Conservation (phyloP, 2,113 vertebrate species). For the Myxocyprinus asiaticus region DNA sequence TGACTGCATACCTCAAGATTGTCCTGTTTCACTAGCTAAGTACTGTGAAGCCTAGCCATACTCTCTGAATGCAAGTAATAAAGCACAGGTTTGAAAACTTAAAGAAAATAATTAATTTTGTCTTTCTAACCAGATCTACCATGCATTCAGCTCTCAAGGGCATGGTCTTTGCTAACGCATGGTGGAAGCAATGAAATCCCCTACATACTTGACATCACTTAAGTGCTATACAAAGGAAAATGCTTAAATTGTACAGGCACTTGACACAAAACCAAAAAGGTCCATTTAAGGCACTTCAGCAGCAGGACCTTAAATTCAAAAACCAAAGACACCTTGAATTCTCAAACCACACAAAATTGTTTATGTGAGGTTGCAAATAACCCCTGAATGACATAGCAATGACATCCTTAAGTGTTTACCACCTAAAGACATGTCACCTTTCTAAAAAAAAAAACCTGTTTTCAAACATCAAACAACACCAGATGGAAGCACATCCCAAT, state of each 20-base stretch:
- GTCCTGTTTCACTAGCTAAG: no score
- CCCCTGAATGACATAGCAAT: not conserved
- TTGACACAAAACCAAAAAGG: not conserved
- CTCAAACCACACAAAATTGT: constrained; percentile 5
- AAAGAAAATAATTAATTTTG: no score
- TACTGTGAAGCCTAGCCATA: no score
- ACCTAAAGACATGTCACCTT: constrained; percentile 12
- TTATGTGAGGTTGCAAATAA: not conserved
- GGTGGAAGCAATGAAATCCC: not conserved
- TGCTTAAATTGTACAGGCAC: constrained; percentile 8
- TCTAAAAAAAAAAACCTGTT: not conserved
- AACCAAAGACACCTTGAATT: not conserved
- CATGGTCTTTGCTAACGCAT: no score
- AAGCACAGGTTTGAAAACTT: no score
- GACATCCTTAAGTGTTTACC: constrained; percentile 6
- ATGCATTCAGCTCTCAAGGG: no score
- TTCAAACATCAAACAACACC: constrained; percentile 5
- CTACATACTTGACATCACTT: not conserved
- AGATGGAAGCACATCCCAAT: not conserved
- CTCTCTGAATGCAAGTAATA: no score
- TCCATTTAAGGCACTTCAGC: not conserved
- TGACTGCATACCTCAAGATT: no score
- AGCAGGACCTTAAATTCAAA: not conserved
- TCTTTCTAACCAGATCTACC: no score
- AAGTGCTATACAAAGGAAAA: not conserved